These are phyloP conservation scores for Clunio marinus DNA, from an alignment of 2,888 invertebrate genomes.

Conservation along the genomic window DNA sequence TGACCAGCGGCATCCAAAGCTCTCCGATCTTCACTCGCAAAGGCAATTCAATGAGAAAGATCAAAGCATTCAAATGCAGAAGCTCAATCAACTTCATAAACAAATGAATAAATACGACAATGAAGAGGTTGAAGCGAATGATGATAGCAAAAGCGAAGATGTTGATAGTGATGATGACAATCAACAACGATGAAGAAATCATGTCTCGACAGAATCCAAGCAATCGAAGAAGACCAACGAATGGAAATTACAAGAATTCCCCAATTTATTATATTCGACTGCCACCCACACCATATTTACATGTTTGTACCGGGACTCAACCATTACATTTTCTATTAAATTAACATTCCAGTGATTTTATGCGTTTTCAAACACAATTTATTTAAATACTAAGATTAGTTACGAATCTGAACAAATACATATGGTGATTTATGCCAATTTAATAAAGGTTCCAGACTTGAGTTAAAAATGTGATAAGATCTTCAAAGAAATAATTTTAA, in stretches of 20 bases:
- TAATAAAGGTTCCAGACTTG: too few species aligned
- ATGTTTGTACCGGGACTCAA: conserved; percentile 80
- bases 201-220: conserved; percentile 47
- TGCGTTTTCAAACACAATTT: too few species aligned
- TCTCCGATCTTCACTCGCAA: background rate
- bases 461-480: too few species aligned
- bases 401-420: too few species aligned
- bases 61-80: conserved; percentile 14
- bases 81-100: background rate
- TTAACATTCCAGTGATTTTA: too few species aligned
- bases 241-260: conserved; percentile 66
- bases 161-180: background rate
- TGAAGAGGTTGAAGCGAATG: too few species aligned
- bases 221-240: conserved; percentile 42
- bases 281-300: conserved; percentile 80
- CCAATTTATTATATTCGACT: conserved; percentile 81
- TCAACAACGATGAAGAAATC: conserved; percentile 43
- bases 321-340: too few species aligned
- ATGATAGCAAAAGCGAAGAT: too few species aligned
- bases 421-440: too few species aligned
- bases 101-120: background rate
- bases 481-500: too few species aligned
- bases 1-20: conserved; percentile 21
- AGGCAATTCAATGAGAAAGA: conserved; percentile 22
- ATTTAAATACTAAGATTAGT: too few species aligned